Evolutionary conservation across 2,888 invertebrate genomes (phyloP), one percentile per base, ranked within the genome.

Genomic region (Sisyra nigra): DNA sequence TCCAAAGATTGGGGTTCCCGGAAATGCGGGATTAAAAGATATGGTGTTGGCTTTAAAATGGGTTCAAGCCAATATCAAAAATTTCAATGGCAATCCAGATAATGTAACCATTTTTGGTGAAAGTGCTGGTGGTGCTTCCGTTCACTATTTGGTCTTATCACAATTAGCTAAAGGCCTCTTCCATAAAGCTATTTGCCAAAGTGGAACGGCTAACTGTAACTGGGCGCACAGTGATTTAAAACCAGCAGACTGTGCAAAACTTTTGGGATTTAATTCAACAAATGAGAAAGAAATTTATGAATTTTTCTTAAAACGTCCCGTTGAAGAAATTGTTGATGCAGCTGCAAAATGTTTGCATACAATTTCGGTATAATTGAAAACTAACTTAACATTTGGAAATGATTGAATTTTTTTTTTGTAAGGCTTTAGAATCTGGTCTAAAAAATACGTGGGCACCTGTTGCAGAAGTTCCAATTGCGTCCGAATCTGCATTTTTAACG

Each of bases 1-100:
- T n/a, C 34, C 34, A n/a, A 34, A 11, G 2, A 11, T 34, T 34
- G 34, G 34, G 8, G 34, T 14, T 34, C 11, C 34, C 7, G 34
- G 34, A 34, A 34, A 34, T 34, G 34, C 34, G 7, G 34, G 34
- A 3, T 34, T 34, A 34, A 34, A 34, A n/a, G 34, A 34, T 34
- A 34, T 34, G 14, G 14, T 34, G 14, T 34, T 11, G 11, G 11
- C 34, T 14, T 34, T 34, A n/a, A 15, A 34, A 34, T 34, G 34
- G 34, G n/a, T 34, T 14, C 7, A 34, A n/a, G n/a, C 6, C 13
- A 34, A 34, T n/a, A 34, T 34, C 2, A 15, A 3, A 34, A 11
- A 34, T 34, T 34, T 34, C 34, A 8, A n/a, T 14, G 34, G 34
- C 34, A 15, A 34, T 34, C 34, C 34, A 9, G 14, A 34, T 14